Base-by-base conservation (phyloP, 1,140 invertebrate genomes). In the Helicoverpa zea region DNA sequence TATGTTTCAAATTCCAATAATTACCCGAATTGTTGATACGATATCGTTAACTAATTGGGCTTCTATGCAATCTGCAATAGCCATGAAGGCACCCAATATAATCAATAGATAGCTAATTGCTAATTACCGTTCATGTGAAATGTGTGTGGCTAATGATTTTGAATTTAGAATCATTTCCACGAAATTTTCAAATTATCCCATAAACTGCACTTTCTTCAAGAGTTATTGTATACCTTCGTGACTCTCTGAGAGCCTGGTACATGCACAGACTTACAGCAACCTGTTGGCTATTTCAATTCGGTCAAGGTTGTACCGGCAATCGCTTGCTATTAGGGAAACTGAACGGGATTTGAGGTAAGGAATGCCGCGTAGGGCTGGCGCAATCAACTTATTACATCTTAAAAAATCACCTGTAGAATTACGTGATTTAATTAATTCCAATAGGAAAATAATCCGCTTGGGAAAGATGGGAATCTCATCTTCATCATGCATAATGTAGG, bases 201-300 rank as follows among this genome's bases (percentile, higher is more conserved):
- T 13, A 18, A 3, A 58, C 4, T 7, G 7, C 52, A 56, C 14
- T 56, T 16, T 61, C 58, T 29, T 12, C 35, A 7, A 7, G 23
- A 43, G 2, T 9, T 11, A 12, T 12, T 2, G 10, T 68, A 23
- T 23, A 68, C 43, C 16, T 23, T 12, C 2, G 11, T 18, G 4
- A 7, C 12, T 49, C 49, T 49, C 51, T 68, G 11, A 10, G 4
- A 12, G 14, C 64, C 64, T 68, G 64, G 64, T 68, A 68, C 43
- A 12, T 13, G n/a, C 3, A 49, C 43, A 18, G 18, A 68, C 49
- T 13, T 64, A 72, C 49, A 12, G 18, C 18, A 72, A 72, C 68
- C 68, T 54, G 68, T 72, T 51, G 68, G 23, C 49, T 70, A n/a
- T 12, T 54, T 18, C 68, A 72, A 72, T 54, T 72, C 68, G 68